Base-by-base conservation (phyloP, 2,888 invertebrate genomes). In the Calameuta pallipes region DNA sequence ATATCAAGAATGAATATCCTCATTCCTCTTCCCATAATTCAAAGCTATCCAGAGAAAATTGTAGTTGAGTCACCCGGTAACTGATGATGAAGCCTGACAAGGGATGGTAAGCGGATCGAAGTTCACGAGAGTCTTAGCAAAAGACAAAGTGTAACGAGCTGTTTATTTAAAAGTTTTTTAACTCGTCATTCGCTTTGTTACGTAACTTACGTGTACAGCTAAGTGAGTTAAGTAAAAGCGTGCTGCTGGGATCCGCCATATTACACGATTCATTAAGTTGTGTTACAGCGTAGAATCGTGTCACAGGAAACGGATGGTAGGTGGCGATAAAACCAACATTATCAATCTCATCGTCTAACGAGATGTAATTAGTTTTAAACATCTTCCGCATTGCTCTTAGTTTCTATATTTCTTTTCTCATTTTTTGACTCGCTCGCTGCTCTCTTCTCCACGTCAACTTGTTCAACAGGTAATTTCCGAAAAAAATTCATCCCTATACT, bases 371-470 rank as follows among this genome's bases (percentile, higher is more conserved):
- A 71, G 31, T 31, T 34, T 71, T 71, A 71, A 33, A 23, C 15
- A 3, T 71, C 33, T 71, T 12, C 33, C 56, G 56, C 56, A 2
- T 56, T 56, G 9, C 9, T 56, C 23, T 56, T 9, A 56, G 23
- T 23, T 56, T 56, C 2, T 23, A 71, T 34, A 30, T 71, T 34
- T 12, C 3, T 33, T 23, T 23, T 12, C 31, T 15, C 3, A 71
- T 34, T 71, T 34, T 6, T 1, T 34, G 71, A 15, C 12, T 71
- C 71, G 15, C 31, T 71, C 31, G 31, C 71, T 71, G 11, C 12
- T 12, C 71, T 9, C 71, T 33, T 15, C 71, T 71, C 31, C 31
- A 34, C 30, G 70, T 41, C 73, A 75, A 75, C 41, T 78, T 35
- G 75, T 75, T 78, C 71, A 75, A 33, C 15, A 37, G 9, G 34